Base-by-base conservation (phyloP, 2,797 vertebrate genomes). In the Dicrostonyx torquatus region DNA sequence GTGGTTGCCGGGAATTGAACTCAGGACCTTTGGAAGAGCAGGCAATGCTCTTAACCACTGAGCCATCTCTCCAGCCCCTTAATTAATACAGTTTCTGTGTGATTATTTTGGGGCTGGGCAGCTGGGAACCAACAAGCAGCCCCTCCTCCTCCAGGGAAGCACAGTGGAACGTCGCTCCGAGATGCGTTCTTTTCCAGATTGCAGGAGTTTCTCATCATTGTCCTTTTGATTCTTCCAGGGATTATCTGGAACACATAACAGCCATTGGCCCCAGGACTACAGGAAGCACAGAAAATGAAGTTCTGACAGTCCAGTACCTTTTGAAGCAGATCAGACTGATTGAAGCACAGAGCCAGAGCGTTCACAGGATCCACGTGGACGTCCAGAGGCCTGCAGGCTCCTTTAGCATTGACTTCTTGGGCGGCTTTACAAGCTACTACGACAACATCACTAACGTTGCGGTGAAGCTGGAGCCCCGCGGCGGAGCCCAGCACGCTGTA, bases 351-450 rank as follows among this genome's bases (percentile, higher is more conserved):
- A 99, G 98, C 3, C 97, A 91, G 0, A 97, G 98, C 5, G 98
- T 97, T 66, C 99, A 99, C 96, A 98, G 97, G 94, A 98, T 99
- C 78, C 98, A 98, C 0, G 97, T 99, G 90, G 99, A 99, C 8
- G 91, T 99, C 53, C 99, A 99, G 95, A 98, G 98, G 18, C 99
- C 99, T 87, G 99, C 99, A 0, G 99, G 99, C 82, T 99, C 99
- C 40, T 99, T 99, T 98, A 99, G 99, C 97, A 99, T 99, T 93
- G 99, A 99, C 97, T 99, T 99, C 96, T 98, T 99, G 1, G 99
- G 99, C 48, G 99, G 99, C 45, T 99, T 99, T 98, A 99, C 99
- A 80, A 99, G 99, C 98, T 99, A 99, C 97, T 99, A 99, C 76
- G 99, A 99, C 98, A 99, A 98, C 1, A 98, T 99, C 98, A 99